Percentiles rank a stretch among this genome's conserved stretches.
Evolutionary conservation across 2,888 invertebrate species (phyloP).

Genomic region (Oscheius sp.): DNA sequence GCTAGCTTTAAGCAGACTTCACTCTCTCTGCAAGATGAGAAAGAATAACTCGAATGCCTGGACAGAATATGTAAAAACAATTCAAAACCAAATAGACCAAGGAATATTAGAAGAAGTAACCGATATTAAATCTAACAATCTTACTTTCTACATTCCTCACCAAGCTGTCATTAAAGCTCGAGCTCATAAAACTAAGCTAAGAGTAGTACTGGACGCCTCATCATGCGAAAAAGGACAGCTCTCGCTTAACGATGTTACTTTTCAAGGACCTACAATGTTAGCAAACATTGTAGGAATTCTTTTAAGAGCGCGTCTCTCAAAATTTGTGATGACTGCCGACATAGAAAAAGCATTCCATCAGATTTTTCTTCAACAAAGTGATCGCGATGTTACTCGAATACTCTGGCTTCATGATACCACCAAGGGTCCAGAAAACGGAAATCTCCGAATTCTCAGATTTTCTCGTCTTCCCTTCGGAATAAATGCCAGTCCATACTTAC

Average conservation of each 20-base stretch:
- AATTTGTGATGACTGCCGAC: constrained; percentile 36
- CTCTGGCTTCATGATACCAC: constrained; percentile 45
- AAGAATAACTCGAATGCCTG: neutral
- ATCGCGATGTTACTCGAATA: constrained; percentile 41
- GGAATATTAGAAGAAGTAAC: constrained; percentile 41
- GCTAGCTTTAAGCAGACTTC: neutral
- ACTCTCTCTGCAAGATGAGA: neutral
- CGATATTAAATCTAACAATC: neutral
- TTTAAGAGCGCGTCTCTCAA: constrained; percentile 32
- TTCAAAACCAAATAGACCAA: constrained; percentile 27
- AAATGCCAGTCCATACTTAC: constrained; percentile 36
- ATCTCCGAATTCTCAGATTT: constrained; percentile 42
- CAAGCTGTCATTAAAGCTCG: constrained; percentile 36
- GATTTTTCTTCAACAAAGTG: constrained; percentile 34
- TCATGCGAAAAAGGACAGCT: constrained; percentile 9
- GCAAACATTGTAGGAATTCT: constrained; percentile 41
- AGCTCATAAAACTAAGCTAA: constrained; percentile 29
- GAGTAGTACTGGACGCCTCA: constrained; percentile 53
- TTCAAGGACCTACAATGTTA: constrained; percentile 38
- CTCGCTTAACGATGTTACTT: constrained; percentile 44
- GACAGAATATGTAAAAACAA: constrained; percentile 23
- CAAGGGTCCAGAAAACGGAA: constrained; percentile 26
- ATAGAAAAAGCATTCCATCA: constrained; percentile 57
- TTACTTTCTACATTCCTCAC: constrained; percentile 44
- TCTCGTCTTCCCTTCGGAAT: constrained; percentile 47